Base-by-base conservation (phyloP, 30 jellyfish, hydroid and myxozoan genomes). In the Phacellophora camtschatica region DNA sequence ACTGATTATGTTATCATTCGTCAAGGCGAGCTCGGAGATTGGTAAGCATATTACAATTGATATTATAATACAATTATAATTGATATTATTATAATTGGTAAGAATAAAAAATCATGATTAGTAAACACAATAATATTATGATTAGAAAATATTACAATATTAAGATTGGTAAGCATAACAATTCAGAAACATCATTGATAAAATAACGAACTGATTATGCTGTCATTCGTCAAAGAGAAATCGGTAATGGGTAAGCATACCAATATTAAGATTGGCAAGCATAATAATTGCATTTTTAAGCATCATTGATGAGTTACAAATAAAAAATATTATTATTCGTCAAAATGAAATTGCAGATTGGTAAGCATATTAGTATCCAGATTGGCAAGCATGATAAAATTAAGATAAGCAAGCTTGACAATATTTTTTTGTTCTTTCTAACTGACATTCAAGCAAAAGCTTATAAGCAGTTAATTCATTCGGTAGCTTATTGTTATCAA, bases 1-100 rank as follows among this genome's bases (percentile, higher is more conserved):
- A 45, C 75, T 15, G 97, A 88, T 46, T 51, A 34, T 33, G 94
- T 88, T n/a, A 11, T 88, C 19, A 68, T 88, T 31, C 94, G 81
- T 80, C 97, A 88, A 59, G 97, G 97, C 23, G 97, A 80, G 10
- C 25, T 88, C 41, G 97, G 97, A 12, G 53, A 88, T 33, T 88
- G 97, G 96, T 85, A 73, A 20, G 90, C 4, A 10, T 3, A 13
- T 70, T 25, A 4, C 11, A 3, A 3, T 18, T 23, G 8, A 56
- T n/a, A 11, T 8, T 8, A 56, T n/a, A 9, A 8, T 23, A n/a
- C 71, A 56, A 9, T 56, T 19, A 9, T 11, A 8, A 9, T 10
- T 28, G 8, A 18, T 10, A 23, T 37, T 4, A 18, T 23, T 18
- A 23, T n/a, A n/a, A n/a, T n/a, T n/a, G n/a, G n/a, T n/a, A n/a